Evolutionary conservation across 64 coral and sea anemone species (phyloP), one percentile per base, ranked within the genome.

Genomic region (Acropora yongei): DNA sequence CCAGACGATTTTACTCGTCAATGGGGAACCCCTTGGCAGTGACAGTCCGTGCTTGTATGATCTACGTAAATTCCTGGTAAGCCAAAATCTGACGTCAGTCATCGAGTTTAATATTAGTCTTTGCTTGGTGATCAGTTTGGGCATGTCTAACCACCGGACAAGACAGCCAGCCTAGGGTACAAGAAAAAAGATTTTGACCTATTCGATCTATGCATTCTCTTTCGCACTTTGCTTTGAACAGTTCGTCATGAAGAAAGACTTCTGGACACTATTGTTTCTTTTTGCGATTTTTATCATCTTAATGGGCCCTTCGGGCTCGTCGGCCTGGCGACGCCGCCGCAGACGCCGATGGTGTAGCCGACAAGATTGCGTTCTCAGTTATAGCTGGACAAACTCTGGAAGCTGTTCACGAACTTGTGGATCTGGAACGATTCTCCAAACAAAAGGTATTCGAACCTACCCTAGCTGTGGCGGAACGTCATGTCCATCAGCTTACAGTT

Each of bases 331-430:
- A 9, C 50, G 89, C 40, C 50, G 71, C 20, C 68, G 89, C 40
- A 57, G 71, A 47, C 89, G 79, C 40, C 45, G 78, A 12, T 57
- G 69, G 46, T 48, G 4, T 1, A 68, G 81, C 20, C 41, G 49
- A 12, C 13, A 8, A 20, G 5, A 84, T 69, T 91, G 89, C 73
- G 41, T 74, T 8, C 57, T 72, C 30, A 30, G 30, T 46, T 3
- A 53, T 0, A 19, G 8, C 19, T 91, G 69, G 89, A 44, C 13
- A 6, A n/a, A 12, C 0, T 47, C 16, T n/a, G 55, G 75, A 44
- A 0, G 5, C 3, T 90, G 89, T 57, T 82, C 89, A 2, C 13
- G 50, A 18, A 57, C 89, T 57, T 90, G 78, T 19, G 69, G 69
- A 41, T 8, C 13, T 4, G 89, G 89, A 6, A 41, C 5, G 11